Conservation (phyloP, 2,888 invertebrate species). For the Halictus ligatus region DNA sequence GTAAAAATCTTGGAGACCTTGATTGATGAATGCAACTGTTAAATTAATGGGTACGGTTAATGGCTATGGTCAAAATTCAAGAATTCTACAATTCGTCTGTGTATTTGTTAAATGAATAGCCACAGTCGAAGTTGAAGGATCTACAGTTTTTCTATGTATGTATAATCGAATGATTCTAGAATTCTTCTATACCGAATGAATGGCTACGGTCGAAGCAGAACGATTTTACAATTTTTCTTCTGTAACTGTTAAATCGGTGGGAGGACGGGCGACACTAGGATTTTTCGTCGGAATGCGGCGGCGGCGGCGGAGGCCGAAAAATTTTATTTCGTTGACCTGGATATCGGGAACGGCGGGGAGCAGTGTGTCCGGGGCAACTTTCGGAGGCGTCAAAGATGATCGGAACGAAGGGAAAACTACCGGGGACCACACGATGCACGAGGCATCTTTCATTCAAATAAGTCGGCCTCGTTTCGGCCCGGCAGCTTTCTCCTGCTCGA, state of each 20-base stretch:
- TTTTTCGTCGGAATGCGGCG: neutral
- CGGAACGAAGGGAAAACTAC: conserved; percentile 62
- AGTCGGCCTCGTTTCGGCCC: conserved; percentile 75
- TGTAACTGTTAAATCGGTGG: neutral
- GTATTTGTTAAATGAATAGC: neutral
- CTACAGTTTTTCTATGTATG: too few species aligned
- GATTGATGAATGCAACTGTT: neutral
- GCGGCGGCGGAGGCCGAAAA: neutral
- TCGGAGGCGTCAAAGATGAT: conserved; percentile 27
- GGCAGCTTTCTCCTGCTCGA: conserved; percentile 78
- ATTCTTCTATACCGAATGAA: too few species aligned
- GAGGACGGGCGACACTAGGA: neutral
- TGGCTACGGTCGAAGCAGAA: neutral
- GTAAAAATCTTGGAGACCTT: neutral
- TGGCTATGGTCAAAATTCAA: neutral
- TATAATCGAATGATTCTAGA: too few species aligned
- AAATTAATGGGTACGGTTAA: neutral
- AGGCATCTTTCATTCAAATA: conserved; percentile 75
- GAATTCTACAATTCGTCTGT: neutral
- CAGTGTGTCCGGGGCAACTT: conserved; percentile 13
- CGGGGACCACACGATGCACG: conserved; percentile 50
- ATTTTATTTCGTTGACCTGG: neutral
- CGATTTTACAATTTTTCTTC: neutral
- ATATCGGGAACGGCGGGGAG: neutral
- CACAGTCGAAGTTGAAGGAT: neutral